These are phyloP conservation scores for Chloroclystis v-ata DNA, from an alignment of 2,888 invertebrate genomes.

Conservation along the genomic window DNA sequence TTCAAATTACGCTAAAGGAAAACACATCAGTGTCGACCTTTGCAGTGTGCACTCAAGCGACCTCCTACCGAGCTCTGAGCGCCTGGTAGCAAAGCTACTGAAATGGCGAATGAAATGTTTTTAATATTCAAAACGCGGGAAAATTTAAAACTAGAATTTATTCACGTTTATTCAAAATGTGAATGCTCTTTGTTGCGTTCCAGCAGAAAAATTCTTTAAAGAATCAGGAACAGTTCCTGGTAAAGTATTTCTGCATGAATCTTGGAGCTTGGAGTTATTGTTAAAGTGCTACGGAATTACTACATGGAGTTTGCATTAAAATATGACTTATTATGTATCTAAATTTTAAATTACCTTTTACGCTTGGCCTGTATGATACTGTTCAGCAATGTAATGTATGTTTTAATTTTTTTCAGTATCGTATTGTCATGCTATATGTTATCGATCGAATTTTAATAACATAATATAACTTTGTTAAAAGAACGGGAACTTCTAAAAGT, in stretches of 20 bases:
- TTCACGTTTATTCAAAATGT: slow-evolving; percentile 33
- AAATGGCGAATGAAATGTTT: slow-evolving; percentile 58
- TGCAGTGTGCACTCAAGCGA: slow-evolving; percentile 59
- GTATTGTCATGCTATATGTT: too few relatives aligned
- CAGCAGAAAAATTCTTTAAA: slow-evolving; percentile 9
- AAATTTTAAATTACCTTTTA: too few relatives aligned
- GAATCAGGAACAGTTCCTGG: slow-evolving; percentile 4
- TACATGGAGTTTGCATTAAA: too few relatives aligned
- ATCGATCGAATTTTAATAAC: too few relatives aligned
- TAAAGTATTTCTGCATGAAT: slow-evolving; percentile 1
- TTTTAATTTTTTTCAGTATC: too few relatives aligned
- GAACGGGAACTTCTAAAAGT: too few relatives aligned
- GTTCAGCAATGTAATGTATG: too few relatives aligned
- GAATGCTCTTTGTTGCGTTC: slow-evolving; percentile 29
- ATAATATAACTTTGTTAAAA: too few relatives aligned
- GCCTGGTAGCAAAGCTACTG: slow-evolving; percentile 53
- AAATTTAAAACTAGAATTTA: slow-evolving; percentile 47
- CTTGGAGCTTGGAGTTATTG: slow-evolving; percentile 1
- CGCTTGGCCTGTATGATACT: too few relatives aligned
- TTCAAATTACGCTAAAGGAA: slow-evolving; percentile 41
- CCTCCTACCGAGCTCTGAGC: slow-evolving; percentile 54
- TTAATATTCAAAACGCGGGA: slow-evolving; percentile 50
- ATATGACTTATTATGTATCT: too few relatives aligned
- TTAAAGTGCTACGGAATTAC: background rate
- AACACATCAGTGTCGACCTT: slow-evolving; percentile 58